Base-by-base conservation (phyloP, 2,113 vertebrate species). In the Lophius piscatorius region DNA sequence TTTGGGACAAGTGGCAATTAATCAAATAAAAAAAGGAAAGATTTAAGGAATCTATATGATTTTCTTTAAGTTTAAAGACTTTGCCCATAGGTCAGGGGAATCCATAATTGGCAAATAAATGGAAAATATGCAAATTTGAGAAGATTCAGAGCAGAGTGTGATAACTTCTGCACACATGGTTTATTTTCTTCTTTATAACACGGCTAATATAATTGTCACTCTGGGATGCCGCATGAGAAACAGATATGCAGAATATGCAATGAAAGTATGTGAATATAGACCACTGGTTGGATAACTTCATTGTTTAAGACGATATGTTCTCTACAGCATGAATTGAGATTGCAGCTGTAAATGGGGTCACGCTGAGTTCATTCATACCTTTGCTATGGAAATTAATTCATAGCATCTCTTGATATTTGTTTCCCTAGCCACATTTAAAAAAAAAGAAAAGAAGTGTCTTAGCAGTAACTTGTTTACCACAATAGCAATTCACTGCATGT, bases 401-500 rank as follows among this genome's bases (percentile, higher is more conserved):
- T 40, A 4, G 31, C 48, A 59, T 18, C 40, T 51, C 60, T 66
- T 61, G 49, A 46, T 64, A 51, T 83, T 76, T 76, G 59, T 73
- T 74, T 67, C 23, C 59, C 52, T 39, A 28, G 60, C 16, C 72
- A 64, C 42, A 54, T 81, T 81, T 64, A 12, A 50, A 57, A 71
- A 45, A 45, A 40, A 45, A 24, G 36, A 42, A 21, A 35, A 49
- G 57, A 63, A 24, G 36, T 63, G 60, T 64, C 45, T 60, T 50
- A 62, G 50, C 64, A 48, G 46, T 56, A 56, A 60, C 55, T 64
- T 81, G 77, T 83, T 84, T 61, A 85, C 76, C 78, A 79, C 81
- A 82, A 66, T 48, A 79, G 78, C 61, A 36, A 57, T 87, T 82
- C 83, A 86, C 55, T 63, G 70, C 63, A 64, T 39, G 72, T 73